Percentiles rank a stretch among this genome's conserved stretches.
Evolutionary conservation across 1,140 invertebrate species (phyloP).

Genomic region (Lepidurus arcticus): DNA sequence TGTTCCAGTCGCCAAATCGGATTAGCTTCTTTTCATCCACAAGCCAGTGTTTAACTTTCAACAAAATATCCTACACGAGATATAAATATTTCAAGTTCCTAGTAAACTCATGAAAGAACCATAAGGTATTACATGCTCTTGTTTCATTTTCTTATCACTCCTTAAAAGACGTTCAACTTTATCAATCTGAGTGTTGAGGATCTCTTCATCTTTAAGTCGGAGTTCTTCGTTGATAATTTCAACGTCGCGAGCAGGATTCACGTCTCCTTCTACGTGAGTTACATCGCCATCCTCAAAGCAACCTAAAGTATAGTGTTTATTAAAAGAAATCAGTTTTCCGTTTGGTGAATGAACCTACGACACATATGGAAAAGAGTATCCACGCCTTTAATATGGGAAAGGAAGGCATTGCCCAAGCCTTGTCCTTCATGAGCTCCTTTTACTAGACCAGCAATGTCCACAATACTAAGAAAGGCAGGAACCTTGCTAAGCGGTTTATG

Average conservation of each 20-base stretch:
- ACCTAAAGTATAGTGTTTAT: slow-evolving; percentile 53
- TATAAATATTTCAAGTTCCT: not conserved
- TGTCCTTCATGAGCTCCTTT: slow-evolving; percentile 97
- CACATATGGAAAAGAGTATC: slow-evolving; percentile 98
- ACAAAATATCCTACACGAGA: slow-evolving; percentile 66
- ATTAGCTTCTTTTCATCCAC: slow-evolving; percentile 88
- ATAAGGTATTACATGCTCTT: slow-evolving; percentile 77
- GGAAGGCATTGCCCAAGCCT: slow-evolving; percentile 95
- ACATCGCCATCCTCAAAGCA: slow-evolving; percentile 98
- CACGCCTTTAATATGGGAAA: slow-evolving; percentile 97
- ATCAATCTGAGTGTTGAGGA: slow-evolving; percentile 69
- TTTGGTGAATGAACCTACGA: slow-evolving; percentile 59
- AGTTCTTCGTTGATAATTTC: slow-evolving; percentile 96
- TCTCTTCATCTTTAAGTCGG: slow-evolving; percentile 88
- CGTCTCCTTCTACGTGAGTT: slow-evolving; percentile 96
- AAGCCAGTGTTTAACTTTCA: slow-evolving; percentile 79
- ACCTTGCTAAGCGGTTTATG: slow-evolving; percentile 95
- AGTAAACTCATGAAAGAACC: not conserved
- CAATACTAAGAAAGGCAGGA: slow-evolving; percentile 87
- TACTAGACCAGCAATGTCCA: slow-evolving; percentile 97
- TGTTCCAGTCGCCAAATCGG: slow-evolving; percentile 86
- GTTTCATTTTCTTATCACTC: slow-evolving; percentile 91
- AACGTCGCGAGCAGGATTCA: slow-evolving; percentile 92
- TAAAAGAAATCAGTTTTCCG: not conserved
- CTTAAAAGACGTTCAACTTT: slow-evolving; percentile 83